Evolutionary conservation across 2,888 invertebrate species (phyloP).

Genomic region (Podotricha telesiphe): DNA sequence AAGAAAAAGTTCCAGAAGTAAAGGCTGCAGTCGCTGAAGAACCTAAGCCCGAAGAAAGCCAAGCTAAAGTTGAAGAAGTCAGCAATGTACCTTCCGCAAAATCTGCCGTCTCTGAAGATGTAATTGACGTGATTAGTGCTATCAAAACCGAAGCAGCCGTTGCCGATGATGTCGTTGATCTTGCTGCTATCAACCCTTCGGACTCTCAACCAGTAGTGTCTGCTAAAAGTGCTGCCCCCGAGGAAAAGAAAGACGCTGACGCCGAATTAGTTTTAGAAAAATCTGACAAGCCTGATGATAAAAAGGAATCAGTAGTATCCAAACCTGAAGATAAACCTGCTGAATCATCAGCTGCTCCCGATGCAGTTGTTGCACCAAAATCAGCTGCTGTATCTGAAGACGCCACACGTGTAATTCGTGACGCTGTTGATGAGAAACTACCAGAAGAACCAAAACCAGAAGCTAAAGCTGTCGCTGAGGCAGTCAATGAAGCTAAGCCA

Average conservation of each 20-base stretch:
- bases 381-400: constrained; percentile 52
- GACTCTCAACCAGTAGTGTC: constrained; percentile 63
- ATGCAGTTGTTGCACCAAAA: constrained; percentile 43
- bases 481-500: constrained; percentile 40
- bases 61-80: constrained; percentile 62
- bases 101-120: constrained; percentile 55
- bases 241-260: constrained; percentile 57
- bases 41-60: constrained; percentile 51
- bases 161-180: constrained; percentile 66
- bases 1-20: constrained; percentile 51
- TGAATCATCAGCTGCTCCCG: constrained; percentile 39
- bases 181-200: constrained; percentile 59
- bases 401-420: constrained; percentile 66
- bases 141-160: constrained; percentile 62
- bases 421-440: constrained; percentile 63
- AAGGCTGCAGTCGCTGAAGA: constrained; percentile 51
- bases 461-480: constrained; percentile 45
- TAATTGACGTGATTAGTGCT: constrained; percentile 65
- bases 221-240: constrained; percentile 66
- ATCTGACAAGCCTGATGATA: constrained; percentile 43
- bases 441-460: constrained; percentile 43
- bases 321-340: constrained; percentile 48
- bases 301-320: constrained; percentile 46
- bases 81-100: constrained; percentile 57
- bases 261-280: constrained; percentile 41